Evolutionary conservation across 2,113 vertebrate genomes (phyloP), one percentile per base, ranked within the genome.

Genomic region (Rhynchomys soricoides): DNA sequence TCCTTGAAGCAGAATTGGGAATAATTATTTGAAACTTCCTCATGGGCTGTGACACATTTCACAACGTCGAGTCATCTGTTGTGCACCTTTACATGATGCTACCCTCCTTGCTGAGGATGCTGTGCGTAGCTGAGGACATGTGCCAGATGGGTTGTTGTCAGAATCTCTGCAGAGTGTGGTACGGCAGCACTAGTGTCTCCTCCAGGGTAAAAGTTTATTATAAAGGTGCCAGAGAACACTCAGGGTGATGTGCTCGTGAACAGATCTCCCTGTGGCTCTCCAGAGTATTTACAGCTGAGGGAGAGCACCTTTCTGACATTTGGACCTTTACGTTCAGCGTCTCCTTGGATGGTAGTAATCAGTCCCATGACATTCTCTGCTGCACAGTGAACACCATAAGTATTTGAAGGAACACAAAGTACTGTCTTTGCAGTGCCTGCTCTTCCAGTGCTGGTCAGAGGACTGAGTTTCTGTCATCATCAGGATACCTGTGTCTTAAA

Each of bases 1-100:
- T 98, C 98, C 98, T 99, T 99, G 95, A 99, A 99, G 96, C 99
- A 99, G 37, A 99, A 99, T 99, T 99, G 98, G 94, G 59, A 96
- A 95, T 48, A 77, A 59, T 98, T 99, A 40, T 97, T 99, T 99
- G 97, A 99, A 77, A 99, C 99, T 98, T 99, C 99, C 96, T 98
- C 94, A 99, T 99, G 40, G 99, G 98, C 93, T 99, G 99, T 99
- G 98, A 95, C 99, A 98, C 90, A 99, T 99, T 94, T 99, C 99
- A 98, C 99, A 99, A 45, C 99, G 98, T 89, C 31, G 26, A 31
- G 82, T 45, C 26, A 4, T 83, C 26, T 10, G 24, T 62, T 31
- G 81, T 19, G 1, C 55, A 62, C 59, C 31, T 62, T 83, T 59
- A 2, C 22, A 31, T 29, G 10, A 17, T 43, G n/a, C 7, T 6